Percentiles rank a stretch among this genome's conserved stretches.
Conservation (phyloP, 1,140 invertebrate species). For the Anastrepha obliqua region DNA sequence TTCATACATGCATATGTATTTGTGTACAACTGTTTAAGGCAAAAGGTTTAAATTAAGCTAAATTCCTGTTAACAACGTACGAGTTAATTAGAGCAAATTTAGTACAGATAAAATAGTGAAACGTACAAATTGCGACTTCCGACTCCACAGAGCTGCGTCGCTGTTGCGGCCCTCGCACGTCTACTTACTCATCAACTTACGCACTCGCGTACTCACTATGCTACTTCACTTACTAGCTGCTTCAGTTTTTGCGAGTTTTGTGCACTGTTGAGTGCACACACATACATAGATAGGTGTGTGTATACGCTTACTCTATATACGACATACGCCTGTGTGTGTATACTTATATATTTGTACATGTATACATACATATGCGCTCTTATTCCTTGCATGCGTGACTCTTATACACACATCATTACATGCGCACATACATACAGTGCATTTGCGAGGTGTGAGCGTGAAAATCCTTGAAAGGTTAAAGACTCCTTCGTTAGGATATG, state of each 20-base stretch:
- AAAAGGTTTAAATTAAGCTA: no score
- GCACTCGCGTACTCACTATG: neutral
- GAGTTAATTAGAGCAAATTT: no score
- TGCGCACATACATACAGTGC: neutral
- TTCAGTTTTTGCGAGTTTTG: neutral
- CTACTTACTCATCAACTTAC: conserved; percentile 17
- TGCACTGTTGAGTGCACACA: neutral
- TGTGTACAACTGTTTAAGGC: no score
- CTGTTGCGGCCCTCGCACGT: neutral
- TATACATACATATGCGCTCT: neutral
- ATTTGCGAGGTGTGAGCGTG: conserved; percentile 27
- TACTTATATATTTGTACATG: no score
- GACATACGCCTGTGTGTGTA: no score
- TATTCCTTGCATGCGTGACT: neutral
- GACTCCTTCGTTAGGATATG: conserved; percentile 68
- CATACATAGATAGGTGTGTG: neutral
- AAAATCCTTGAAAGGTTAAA: conserved; percentile 73
- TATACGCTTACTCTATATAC: no score
- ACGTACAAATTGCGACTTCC: no score
- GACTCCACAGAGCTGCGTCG: no score
- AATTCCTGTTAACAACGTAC: no score
- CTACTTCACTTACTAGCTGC: neutral
- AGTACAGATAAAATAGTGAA: no score
- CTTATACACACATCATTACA: neutral
- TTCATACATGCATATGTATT: no score